Conservation (phyloP, 35 echinoderm and acorn worm genomes). For the Eucidaris tribuloides region DNA sequence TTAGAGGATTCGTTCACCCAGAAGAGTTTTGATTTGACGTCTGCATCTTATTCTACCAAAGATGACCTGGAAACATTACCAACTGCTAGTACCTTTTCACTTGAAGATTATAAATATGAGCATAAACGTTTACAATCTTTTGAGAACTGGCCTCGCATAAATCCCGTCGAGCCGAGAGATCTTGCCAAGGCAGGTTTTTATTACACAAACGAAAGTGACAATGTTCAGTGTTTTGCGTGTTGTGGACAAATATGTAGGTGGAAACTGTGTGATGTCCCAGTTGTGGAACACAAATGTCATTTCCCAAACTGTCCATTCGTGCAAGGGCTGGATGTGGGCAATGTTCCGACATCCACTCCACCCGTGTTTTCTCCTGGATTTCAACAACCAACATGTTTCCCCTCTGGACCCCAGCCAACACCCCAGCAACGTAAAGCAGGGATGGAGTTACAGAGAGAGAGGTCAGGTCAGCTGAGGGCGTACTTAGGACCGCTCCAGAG, state of each 20-base stretch:
- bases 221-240: slow-evolving; percentile 93
- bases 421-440: not conserved
- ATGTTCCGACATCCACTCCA: slow-evolving; percentile 45
- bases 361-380: slow-evolving; percentile 19
- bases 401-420: not conserved
- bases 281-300: slow-evolving; percentile 50
- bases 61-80: slow-evolving; percentile 17
- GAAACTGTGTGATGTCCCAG: slow-evolving; percentile 61
- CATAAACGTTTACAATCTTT: slow-evolving; percentile 73
- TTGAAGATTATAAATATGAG: not conserved
- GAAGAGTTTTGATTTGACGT: slow-evolving; percentile 5
- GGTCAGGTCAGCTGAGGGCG: slow-evolving; percentile 5
- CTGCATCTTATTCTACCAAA: not conserved
- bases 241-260: slow-evolving; percentile 72
- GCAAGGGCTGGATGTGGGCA: slow-evolving; percentile 54
- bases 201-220: slow-evolving; percentile 34
- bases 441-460: slow-evolving; percentile 9
- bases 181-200: slow-evolving; percentile 87
- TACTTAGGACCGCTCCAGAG: not conserved
- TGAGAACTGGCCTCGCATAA: slow-evolving; percentile 62
- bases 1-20: slow-evolving; percentile 10
- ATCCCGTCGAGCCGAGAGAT: slow-evolving; percentile 50
- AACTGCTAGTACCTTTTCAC: no score
- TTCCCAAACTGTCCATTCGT: slow-evolving; percentile 84
- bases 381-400: not conserved